Conservation (phyloP, 2,113 vertebrate species). For the Nettapus auritus region DNA sequence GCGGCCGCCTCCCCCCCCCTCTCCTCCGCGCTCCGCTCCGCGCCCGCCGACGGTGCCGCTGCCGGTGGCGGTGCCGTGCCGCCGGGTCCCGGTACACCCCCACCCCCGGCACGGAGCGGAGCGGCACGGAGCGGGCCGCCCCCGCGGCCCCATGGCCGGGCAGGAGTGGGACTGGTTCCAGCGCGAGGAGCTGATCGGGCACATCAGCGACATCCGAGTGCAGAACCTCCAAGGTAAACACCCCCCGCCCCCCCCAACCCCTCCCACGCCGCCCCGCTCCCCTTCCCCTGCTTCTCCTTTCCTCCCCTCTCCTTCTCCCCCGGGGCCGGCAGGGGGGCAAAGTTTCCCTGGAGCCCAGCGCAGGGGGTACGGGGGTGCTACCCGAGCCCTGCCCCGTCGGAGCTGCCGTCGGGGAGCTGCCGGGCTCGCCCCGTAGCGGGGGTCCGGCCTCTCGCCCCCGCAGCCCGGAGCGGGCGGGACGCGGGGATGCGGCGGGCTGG, state of each 20-base stretch:
- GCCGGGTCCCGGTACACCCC: no score
- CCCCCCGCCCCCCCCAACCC: not conserved
- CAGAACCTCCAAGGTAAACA: slow-evolving; percentile 93
- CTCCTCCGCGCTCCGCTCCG: not conserved
- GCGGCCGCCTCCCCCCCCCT: not conserved
- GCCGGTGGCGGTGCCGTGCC: not conserved
- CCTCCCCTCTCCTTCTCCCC: not conserved
- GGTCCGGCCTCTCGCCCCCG: no score
- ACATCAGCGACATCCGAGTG: slow-evolving; percentile 95
- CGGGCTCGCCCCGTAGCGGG: no score
- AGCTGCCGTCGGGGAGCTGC: not conserved
- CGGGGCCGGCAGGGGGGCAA: not conserved
- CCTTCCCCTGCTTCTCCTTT: not conserved
- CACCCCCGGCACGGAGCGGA: no score
- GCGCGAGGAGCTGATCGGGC: slow-evolving; percentile 92
- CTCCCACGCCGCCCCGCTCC: not conserved
- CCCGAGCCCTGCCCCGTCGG: not conserved
- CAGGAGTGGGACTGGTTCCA: slow-evolving; percentile 93
- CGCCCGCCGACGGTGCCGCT: not conserved
- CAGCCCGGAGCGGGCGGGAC: not conserved
- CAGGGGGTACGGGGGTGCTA: no score
- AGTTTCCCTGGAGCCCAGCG: not conserved
- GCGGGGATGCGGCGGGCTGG: not conserved
- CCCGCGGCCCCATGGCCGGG: slow-evolving; percentile 83
- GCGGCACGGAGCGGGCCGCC: not conserved